A percentile compares a stretch with the other conserved stretches of the same genome.
Conservation (phyloP, 2,797 vertebrate species). For the Tenualosa ilisha region DNA sequence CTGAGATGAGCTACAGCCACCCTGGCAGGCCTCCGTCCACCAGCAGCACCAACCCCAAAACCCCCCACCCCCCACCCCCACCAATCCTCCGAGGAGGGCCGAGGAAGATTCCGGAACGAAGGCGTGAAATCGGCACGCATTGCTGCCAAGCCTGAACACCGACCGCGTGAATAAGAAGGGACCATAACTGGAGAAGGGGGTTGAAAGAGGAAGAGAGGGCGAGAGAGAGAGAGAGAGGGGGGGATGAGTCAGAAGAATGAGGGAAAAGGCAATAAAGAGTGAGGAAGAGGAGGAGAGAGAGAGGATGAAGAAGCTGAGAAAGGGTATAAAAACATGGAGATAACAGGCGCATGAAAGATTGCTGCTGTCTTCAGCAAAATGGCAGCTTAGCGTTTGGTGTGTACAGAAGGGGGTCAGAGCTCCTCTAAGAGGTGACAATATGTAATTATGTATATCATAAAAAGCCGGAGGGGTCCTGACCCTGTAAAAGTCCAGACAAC, state of each 20-base stretch:
- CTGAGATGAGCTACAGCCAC: neutral
- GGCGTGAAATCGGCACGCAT: conserved; percentile 30
- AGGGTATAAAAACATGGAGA: conserved; percentile 13
- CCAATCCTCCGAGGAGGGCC: neutral
- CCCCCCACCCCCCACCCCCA: neutral
- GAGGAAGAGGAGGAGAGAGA: neutral
- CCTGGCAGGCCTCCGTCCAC: neutral
- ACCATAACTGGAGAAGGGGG: neutral
- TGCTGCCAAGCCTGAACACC: conserved; percentile 22
- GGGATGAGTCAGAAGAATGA: neutral
- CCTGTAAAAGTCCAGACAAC: conserved; percentile 7
- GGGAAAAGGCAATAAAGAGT: neutral
- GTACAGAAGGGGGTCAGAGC: conserved; percentile 8
- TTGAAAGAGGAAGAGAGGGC: neutral
- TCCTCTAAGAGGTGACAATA: conserved; percentile 1
- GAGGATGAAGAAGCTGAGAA: neutral
- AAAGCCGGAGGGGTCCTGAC: neutral
- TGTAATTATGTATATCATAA: conserved; percentile 33
- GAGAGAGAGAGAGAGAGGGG: neutral
- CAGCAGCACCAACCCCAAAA: neutral
- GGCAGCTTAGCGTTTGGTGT: neutral
- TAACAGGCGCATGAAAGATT: neutral
- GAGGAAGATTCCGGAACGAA: conserved; percentile 34
- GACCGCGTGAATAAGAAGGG: conserved; percentile 27
- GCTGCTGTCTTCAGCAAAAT: conserved; percentile 10